These are phyloP conservation scores for Pharmacophagus antenor DNA, from an alignment of 2,888 invertebrate species.

Conservation along the genomic window DNA sequence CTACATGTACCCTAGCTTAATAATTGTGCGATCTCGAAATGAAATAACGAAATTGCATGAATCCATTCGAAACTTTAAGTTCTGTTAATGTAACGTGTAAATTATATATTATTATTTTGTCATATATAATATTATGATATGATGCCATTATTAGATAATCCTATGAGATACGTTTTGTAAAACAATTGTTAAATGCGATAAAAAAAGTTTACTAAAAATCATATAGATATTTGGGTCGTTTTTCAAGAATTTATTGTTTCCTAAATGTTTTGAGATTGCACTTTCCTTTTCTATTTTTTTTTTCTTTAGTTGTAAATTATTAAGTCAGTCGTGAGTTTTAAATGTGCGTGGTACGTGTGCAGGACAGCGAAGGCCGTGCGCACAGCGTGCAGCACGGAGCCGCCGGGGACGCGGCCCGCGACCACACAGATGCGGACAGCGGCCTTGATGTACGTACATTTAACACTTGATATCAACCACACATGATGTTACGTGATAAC, in stretches of 20 bases:
- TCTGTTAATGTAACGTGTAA: no score
- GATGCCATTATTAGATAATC: no score
- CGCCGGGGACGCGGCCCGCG: slow-evolving; percentile 62
- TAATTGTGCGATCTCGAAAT: slow-evolving; percentile 24
- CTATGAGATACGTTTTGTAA: no score
- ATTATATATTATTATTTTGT: no score
- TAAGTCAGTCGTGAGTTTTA: background rate
- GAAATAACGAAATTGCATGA: background rate
- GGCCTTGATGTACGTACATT: slow-evolving; percentile 62
- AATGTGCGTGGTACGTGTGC: slow-evolving; percentile 24
- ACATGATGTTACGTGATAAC: no score
- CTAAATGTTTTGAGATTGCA: slow-evolving; percentile 23
- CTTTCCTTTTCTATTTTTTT: background rate
- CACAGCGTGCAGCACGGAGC: slow-evolving; percentile 73
- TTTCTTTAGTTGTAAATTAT: slow-evolving; percentile 7
- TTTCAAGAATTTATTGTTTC: background rate
- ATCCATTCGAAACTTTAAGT: no score
- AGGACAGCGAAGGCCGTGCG: slow-evolving; percentile 73
- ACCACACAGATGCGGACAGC: slow-evolving; percentile 50
- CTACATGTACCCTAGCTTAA: slow-evolving; percentile 21
- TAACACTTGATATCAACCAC: no score
- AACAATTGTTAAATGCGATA: no score
- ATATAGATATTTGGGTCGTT: no score
- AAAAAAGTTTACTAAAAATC: no score
- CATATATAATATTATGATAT: no score